Base-by-base conservation (phyloP, 2,888 invertebrate species). In the Seira musarum region DNA sequence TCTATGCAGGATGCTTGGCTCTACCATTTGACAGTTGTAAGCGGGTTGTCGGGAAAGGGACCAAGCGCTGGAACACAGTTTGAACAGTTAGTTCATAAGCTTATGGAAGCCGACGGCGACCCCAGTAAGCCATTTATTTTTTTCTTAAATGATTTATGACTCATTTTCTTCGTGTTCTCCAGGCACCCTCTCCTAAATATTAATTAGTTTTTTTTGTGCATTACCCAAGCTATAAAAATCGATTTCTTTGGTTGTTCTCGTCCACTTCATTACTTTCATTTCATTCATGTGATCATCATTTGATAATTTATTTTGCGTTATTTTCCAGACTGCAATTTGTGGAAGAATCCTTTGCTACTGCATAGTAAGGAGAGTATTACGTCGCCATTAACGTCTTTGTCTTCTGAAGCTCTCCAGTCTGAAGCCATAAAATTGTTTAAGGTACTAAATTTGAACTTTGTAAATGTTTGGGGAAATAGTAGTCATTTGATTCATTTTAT, bases 81-180 rank as follows among this genome's bases (percentile, higher is more conserved):
- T 89, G 99, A 99, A 88, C 97, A 98, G 88, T 91, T 98, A 17
- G 93, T 98, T 61, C 97, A 98, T 89, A 96, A 97, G 89, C 91
- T 99, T 40, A 97, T 98, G 97, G 97, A 97, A 89, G 95, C 95
- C 53, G 97, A 97, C 87, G 97, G 97, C 0, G 97, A 97, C 90
- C 93, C 96, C 15, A 95, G 95, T 94, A 88, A 91, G 92, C 90
- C 79, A 79, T 79, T 79, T 40, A 80, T 66, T 22, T 40, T 40
- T 40, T 40, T 40, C 40, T 40, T 19, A 66, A 35, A 75, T 80
- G 71, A 76, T 76, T 73, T 76, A 77, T 74, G 63, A 40, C 40
- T 66, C 74, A 53, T 73, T 65, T 40, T 40, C 40, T 13, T 40
- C 13, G 5, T 40, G 40, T 40, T n/a, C 17, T 77, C 17, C 70